These are phyloP conservation scores for Apis cerana DNA, from an alignment of 1,140 invertebrate genomes.

Conservation along the genomic window DNA sequence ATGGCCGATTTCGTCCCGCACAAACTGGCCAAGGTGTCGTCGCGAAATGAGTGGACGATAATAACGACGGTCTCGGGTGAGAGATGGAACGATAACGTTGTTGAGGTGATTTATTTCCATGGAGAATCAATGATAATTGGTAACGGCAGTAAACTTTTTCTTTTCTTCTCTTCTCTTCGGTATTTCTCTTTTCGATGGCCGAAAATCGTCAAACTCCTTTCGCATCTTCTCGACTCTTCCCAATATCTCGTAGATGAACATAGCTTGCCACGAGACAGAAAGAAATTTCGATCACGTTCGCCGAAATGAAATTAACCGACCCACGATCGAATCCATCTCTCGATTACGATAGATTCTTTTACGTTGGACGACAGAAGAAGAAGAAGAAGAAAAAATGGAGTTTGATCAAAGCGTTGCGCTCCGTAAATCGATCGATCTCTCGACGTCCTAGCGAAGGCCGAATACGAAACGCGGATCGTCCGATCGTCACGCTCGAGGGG, in stretches of 20 bases:
- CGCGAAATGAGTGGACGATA: background rate
- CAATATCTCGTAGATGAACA: no score
- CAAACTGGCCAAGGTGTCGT: background rate
- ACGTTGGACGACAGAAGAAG: background rate
- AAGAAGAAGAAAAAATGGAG: no score
- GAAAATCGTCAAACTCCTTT: no score
- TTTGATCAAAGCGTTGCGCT: no score
- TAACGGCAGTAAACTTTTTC: no score
- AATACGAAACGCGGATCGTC: conserved; percentile 30
- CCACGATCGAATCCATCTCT: background rate
- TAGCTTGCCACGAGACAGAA: background rate
- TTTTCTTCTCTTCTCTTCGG: no score
- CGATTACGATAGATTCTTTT: background rate
- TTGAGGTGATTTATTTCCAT: conserved; percentile 5
- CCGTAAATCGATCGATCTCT: background rate
- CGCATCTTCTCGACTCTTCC: no score
- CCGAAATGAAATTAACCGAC: background rate
- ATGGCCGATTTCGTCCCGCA: conserved; percentile 24
- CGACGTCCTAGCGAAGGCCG: conserved; percentile 56
- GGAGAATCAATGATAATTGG: background rate
- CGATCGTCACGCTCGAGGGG: conserved; percentile 51
- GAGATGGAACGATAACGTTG: background rate
- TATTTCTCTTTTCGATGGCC: no score
- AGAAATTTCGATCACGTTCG: background rate
- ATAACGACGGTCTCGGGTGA: background rate